phyloP scores from a whole-genome alignment of 2,888 invertebrate genomes.

The Acleris cristana region DNA sequence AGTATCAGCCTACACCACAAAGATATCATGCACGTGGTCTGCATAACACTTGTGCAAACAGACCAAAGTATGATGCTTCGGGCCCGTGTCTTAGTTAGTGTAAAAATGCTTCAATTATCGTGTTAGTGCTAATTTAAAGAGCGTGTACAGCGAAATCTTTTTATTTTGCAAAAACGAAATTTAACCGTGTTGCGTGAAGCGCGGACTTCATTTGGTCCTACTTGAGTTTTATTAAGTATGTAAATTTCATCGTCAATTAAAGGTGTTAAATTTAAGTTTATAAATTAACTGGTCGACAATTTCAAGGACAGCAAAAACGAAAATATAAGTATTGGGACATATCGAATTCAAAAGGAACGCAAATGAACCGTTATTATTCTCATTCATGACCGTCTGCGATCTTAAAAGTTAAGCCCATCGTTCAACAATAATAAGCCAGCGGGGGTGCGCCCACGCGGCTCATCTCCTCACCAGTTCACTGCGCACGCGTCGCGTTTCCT shows the following conservation, averaged over 20 bases:
- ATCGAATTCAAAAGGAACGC: conserved; percentile 6
- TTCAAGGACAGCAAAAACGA: neutral
- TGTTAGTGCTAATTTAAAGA: conserved; percentile 15
- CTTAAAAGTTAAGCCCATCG: conserved; percentile 58
- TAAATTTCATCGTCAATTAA: too few species aligned
- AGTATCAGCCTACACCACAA: too few species aligned
- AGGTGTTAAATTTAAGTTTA: too few species aligned
- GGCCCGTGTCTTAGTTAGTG: too few species aligned
- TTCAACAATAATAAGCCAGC: conserved; percentile 62
- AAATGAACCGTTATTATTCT: conserved; percentile 38
- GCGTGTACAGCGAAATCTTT: conserved; percentile 2
- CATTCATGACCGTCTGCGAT: conserved; percentile 38
- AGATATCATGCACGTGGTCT: too few species aligned
- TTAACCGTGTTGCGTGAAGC: too few species aligned
- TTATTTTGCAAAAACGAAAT: neutral
- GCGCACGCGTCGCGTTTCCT: conserved; percentile 77
- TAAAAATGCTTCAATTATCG: conserved; percentile 16
- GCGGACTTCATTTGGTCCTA: too few species aligned
- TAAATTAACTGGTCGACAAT: too few species aligned
- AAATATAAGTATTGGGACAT: conserved; percentile 14
- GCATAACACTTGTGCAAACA: too few species aligned
- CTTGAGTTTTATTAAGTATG: too few species aligned
- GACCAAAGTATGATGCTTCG: too few species aligned
- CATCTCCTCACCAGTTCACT: conserved; percentile 75
- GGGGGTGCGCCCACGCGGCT: conserved; percentile 78